Evolutionary conservation across 2,888 invertebrate genomes (phyloP).

Genomic region (Linyphia triangularis): DNA sequence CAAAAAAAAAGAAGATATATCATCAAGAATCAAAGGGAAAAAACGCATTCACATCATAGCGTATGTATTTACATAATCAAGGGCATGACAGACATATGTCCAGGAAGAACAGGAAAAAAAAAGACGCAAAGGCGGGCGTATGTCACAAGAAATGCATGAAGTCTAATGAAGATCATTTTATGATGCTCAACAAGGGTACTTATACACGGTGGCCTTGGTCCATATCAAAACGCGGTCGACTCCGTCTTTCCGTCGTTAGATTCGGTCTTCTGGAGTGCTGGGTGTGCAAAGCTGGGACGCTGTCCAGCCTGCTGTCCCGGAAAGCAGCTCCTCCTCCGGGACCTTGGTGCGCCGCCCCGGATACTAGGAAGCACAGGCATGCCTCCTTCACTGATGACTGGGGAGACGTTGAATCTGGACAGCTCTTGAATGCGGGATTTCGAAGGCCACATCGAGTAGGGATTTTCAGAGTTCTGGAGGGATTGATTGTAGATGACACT

Average conservation of each 20-base stretch:
- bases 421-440: slow-evolving; percentile 51
- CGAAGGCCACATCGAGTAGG: slow-evolving; percentile 66
- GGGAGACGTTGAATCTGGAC: slow-evolving; percentile 59
- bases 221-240: slow-evolving; percentile 44
- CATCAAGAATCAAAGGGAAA: too few species aligned
- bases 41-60: too few species aligned
- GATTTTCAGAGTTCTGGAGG: slow-evolving; percentile 47
- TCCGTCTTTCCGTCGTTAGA: slow-evolving; percentile 43
- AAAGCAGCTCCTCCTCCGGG: slow-evolving; percentile 48
- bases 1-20: too few species aligned
- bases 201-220: background rate
- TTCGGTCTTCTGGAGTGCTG: slow-evolving; percentile 4
- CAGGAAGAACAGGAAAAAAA: background rate
- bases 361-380: slow-evolving; percentile 50
- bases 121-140: background rate
- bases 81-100: background rate
- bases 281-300: slow-evolving; percentile 3
- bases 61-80: background rate
- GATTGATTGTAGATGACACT: slow-evolving; percentile 64
- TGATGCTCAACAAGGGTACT: background rate
- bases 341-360: slow-evolving; percentile 8
- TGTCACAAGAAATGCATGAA: background rate
- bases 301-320: slow-evolving; percentile 43
- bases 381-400: slow-evolving; percentile 44
- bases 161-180: background rate